Conservation (phyloP, 2,797 vertebrate genomes). For the Catharus ustulatus region DNA sequence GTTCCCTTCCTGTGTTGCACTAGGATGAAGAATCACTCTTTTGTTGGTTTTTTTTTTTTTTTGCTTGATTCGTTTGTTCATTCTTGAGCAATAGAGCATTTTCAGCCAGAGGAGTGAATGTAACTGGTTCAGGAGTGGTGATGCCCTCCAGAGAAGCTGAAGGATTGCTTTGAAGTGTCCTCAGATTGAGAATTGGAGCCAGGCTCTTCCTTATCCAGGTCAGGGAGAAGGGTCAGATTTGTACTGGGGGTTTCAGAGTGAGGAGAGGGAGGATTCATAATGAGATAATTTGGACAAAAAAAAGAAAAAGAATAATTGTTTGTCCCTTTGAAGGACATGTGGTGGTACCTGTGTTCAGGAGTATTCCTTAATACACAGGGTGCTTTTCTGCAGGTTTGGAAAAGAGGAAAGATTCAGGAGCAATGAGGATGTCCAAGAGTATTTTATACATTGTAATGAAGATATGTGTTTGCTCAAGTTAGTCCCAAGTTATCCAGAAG, state of each 20-base stretch:
- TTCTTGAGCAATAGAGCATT: neutral
- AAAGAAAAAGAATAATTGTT: neutral
- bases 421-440: neutral
- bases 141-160: neutral
- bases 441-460: neutral
- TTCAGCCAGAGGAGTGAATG: neutral
- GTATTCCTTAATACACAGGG: neutral
- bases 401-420: neutral
- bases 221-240: neutral
- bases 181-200: neutral
- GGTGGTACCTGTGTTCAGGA: neutral
- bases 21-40: neutral
- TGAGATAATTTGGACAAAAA: neutral
- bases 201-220: neutral
- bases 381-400: neutral
- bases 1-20: neutral
- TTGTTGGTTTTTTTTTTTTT: neutral
- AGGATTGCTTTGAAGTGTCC: neutral
- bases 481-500: neutral
- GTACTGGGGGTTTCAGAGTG: neutral
- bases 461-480: neutral
- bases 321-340: neutral
- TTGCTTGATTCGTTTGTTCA: neutral
- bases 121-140: neutral
- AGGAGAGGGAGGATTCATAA: neutral